Evolutionary conservation across 2,888 invertebrate species (phyloP).

Genomic region (Drosophila glabriapex): DNA sequence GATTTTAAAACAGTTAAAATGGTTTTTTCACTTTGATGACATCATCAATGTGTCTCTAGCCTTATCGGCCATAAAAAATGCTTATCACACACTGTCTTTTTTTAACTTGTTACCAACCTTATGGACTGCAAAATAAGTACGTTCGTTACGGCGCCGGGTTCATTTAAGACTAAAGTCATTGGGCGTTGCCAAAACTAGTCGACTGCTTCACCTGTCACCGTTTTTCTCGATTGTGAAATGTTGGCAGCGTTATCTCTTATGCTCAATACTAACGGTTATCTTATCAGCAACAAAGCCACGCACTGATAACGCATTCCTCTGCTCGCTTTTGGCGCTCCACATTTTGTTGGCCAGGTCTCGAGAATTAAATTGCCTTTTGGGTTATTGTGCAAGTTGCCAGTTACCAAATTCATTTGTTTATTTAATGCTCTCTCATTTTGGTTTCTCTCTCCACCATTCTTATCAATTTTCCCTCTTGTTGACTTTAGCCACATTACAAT

Average conservation of each 20-base stretch:
- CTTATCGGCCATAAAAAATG: conserved; percentile 59
- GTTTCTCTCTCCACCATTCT: neutral
- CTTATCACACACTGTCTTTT: conserved; percentile 48
- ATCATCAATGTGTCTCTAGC: conserved; percentile 64
- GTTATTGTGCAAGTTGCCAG: conserved; percentile 63
- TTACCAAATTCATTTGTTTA: conserved; percentile 58
- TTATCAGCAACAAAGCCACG: conserved; percentile 54
- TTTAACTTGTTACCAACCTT: conserved; percentile 52
- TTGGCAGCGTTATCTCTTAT: conserved; percentile 60
- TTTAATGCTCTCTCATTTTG: conserved; percentile 41
- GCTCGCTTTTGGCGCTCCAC: conserved; percentile 38
- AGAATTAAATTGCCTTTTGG: conserved; percentile 6
- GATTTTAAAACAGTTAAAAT: conserved; percentile 8
- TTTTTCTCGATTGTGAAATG: conserved; percentile 73
- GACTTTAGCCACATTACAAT: conserved; percentile 50
- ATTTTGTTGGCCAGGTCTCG: conserved; percentile 43
- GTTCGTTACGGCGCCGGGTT: conserved; percentile 78
- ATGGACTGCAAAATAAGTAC: conserved; percentile 65
- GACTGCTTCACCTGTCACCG: conserved; percentile 57
- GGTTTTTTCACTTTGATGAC: conserved; percentile 72
- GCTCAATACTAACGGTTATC: conserved; percentile 46
- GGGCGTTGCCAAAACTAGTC: conserved; percentile 65
- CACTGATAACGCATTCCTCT: conserved; percentile 69
- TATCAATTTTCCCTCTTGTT: conserved; percentile 36
- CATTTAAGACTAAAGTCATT: conserved; percentile 77